Evolutionary conservation across 2,888 invertebrate genomes (phyloP), one percentile per base, ranked within the genome.

Genomic region (Cryptocephalus primarius): DNA sequence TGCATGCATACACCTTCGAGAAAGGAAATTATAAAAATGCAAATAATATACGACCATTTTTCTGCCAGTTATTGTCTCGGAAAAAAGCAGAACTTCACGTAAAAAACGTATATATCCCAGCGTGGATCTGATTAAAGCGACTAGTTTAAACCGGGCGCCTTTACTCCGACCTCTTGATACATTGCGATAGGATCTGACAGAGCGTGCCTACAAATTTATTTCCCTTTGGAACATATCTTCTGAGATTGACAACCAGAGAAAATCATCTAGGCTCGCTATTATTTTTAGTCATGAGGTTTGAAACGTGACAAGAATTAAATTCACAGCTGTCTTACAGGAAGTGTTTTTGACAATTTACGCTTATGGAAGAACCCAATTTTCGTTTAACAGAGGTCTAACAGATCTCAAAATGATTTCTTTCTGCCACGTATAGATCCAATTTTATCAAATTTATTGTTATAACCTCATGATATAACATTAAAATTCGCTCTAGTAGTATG

Each of bases 131-230:
- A 55, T 55, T 54, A 22, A 22, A 22, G 3, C 22, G 22, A 22
- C 22, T 22, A 22, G 22, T 22, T 22, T 22, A 22, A 54, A 47
- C 45, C 43, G 47, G 31, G 43, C 45, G 55, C 49, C 52, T 53
- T 55, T 52, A 53, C 55, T 48, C 52, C 43, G 48, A 46, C 45
- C 50, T 40, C 36, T 55, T 57, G 57, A 57, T 59, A 52, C 50
- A 54, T 57, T 51, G 53, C 51, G 53, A 57, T 56, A 52, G 50
- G 54, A 56, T 53, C 55, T 45, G 52, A 51, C 51, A 48, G 51
- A 56, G 56, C 57, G 52, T 54, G 54, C 51, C 49, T 54, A 54
- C 53, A 57, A 58, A 58, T 55, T 55, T 51, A 48, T 54, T 55
- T 58, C 56, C 57, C 50, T 52, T 55, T 48, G 51, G 49, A 50